These are phyloP conservation scores for Helicolenus hilgendorfi DNA, from an alignment of 2,797 vertebrate species.

Conservation along the genomic window DNA sequence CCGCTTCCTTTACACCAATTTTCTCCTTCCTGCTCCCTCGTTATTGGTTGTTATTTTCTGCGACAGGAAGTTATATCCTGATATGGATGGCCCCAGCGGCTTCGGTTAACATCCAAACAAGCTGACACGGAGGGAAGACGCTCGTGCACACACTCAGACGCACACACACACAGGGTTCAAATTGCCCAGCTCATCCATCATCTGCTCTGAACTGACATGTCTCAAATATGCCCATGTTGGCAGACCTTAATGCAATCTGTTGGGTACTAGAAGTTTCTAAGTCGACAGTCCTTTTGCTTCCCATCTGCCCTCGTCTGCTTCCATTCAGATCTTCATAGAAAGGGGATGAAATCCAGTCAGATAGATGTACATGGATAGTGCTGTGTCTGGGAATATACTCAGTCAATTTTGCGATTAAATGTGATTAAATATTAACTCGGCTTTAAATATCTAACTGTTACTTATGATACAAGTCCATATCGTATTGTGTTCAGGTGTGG, in stretches of 20 bases:
- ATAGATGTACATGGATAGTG: neutral
- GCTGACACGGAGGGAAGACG: neutral
- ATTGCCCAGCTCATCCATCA: conserved; percentile 35
- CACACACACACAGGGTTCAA: neutral
- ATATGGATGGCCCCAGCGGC: conserved; percentile 34
- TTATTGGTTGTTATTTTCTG: conserved; percentile 68
- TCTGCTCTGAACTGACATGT: conserved; percentile 53
- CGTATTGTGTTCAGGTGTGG: neutral
- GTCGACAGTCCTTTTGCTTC: conserved; percentile 11
- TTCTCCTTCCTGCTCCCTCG: conserved; percentile 68
- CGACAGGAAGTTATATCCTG: conserved; percentile 56
- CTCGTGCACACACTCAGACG: neutral
- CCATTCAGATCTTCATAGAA: neutral
- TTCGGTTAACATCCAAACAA: neutral
- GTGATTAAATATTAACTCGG: neutral
- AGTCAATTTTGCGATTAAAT: neutral
- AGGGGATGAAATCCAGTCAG: neutral
- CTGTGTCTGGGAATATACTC: neutral
- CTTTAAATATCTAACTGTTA: neutral
- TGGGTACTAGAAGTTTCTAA: conserved; percentile 30
- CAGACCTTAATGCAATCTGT: conserved; percentile 53
- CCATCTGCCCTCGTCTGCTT: conserved; percentile 21
- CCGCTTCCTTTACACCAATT: conserved; percentile 64
- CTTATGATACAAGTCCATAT: neutral
- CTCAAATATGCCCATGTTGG: conserved; percentile 47